Conservation (phyloP, 2,113 vertebrate species). For the Hemicordylus capensis region DNA sequence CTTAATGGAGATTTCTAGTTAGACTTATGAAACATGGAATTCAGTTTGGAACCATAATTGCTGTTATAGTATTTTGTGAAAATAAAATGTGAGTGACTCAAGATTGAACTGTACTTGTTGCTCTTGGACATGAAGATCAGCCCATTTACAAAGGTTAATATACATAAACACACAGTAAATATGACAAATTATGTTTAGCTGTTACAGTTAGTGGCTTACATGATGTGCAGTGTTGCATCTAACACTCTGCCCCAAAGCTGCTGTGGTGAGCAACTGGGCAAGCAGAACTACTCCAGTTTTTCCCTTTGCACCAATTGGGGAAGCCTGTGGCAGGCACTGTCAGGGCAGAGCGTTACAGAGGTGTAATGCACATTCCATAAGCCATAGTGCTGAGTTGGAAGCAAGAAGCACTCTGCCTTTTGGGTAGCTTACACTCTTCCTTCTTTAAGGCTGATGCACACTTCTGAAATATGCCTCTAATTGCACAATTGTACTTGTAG, state of each 20-base stretch:
- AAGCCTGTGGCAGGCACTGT: too few species aligned
- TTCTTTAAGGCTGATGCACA: background rate
- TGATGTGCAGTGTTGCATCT: too few species aligned
- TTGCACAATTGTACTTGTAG: conserved; percentile 55
- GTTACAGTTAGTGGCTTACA: too few species aligned
- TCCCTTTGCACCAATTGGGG: too few species aligned
- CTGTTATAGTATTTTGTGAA: background rate
- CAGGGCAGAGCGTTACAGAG: too few species aligned
- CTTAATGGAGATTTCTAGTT: background rate
- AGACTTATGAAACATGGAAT: too few species aligned
- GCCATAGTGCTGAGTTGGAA: background rate
- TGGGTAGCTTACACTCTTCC: background rate
- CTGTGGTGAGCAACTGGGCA: background rate
- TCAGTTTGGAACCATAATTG: background rate
- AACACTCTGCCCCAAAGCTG: too few species aligned
- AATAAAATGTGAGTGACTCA: background rate
- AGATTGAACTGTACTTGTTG: background rate
- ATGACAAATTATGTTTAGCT: background rate
- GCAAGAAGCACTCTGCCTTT: background rate
- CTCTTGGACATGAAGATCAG: background rate
- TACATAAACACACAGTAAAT: background rate
- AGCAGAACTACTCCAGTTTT: too few species aligned
- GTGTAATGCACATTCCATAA: background rate
- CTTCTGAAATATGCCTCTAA: background rate
- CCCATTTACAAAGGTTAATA: background rate